These are phyloP conservation scores for Muscicapa adusta DNA, from an alignment of 2,113 vertebrate species.

Conservation along the genomic window DNA sequence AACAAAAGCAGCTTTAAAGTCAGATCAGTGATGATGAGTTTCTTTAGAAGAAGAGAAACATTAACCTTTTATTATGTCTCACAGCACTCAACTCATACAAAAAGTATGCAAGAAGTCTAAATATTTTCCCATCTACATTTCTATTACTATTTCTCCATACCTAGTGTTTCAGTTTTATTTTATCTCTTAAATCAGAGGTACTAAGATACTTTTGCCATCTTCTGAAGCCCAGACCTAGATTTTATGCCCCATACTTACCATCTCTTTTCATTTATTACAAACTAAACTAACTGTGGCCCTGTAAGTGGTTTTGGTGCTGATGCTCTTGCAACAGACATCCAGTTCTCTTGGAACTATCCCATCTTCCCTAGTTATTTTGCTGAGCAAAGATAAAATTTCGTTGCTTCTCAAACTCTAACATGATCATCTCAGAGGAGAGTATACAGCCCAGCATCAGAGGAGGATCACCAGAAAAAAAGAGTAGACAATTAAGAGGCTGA, in stretches of 20 bases:
- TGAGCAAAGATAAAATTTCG: fast-evolving
- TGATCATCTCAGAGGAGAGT: background rate
- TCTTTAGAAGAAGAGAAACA: background rate
- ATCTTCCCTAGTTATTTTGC: background rate
- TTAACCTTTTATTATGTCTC: background rate
- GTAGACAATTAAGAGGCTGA: background rate
- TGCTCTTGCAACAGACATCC: background rate
- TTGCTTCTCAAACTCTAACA: background rate
- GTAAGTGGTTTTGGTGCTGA: background rate
- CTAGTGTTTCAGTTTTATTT: background rate
- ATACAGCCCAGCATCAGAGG: background rate
- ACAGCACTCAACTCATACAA: background rate
- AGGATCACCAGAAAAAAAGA: background rate
- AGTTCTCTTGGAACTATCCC: background rate
- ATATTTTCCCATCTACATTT: background rate
- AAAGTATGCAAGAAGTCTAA: background rate
- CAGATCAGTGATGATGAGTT: background rate
- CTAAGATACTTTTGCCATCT: background rate
- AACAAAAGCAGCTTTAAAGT: background rate
- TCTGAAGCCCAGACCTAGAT: background rate
- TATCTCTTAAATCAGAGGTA: background rate
- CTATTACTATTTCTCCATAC: background rate
- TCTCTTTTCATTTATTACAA: background rate
- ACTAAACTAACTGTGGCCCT: background rate
- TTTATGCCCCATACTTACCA: background rate